Conservation (phyloP, 2,797 vertebrate genomes). For the Cuculus canorus region DNA sequence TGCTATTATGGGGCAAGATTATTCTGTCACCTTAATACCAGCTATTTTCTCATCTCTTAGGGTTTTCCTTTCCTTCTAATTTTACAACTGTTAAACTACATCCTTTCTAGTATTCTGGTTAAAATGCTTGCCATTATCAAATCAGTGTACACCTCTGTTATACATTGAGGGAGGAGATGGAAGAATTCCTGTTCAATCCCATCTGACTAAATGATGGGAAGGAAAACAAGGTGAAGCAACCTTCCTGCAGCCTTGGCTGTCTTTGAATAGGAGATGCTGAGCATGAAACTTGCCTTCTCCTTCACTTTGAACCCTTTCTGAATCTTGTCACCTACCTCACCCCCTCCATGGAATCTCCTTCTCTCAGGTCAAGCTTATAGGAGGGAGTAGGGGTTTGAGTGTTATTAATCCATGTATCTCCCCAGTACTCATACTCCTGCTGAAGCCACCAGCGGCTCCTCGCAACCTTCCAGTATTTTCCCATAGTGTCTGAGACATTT, state of each 20-base stretch:
- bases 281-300: fast-evolving
- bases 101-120: not conserved
- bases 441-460: not conserved
- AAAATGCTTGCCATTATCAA: conserved; percentile 17
- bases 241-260: not conserved
- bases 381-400: fast-evolving
- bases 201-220: not conserved
- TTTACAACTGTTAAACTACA: not conserved
- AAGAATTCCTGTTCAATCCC: not conserved
- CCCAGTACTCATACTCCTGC: not conserved
- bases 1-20: not conserved
- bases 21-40: conserved; percentile 29
- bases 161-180: not conserved
- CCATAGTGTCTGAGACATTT: fast-evolving
- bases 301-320: not conserved
- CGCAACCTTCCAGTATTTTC: not conserved
- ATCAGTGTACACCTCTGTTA: not conserved
- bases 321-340: fast-evolving
- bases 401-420: fast-evolving
- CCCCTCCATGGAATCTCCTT: not conserved
- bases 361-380: not conserved
- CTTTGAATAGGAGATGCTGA: not conserved
- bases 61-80: conserved; percentile 10
- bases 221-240: not conserved
- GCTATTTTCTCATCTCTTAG: conserved; percentile 52